Conservation (phyloP, 1,140 invertebrate genomes). For the Agraylea sexmaculata region DNA sequence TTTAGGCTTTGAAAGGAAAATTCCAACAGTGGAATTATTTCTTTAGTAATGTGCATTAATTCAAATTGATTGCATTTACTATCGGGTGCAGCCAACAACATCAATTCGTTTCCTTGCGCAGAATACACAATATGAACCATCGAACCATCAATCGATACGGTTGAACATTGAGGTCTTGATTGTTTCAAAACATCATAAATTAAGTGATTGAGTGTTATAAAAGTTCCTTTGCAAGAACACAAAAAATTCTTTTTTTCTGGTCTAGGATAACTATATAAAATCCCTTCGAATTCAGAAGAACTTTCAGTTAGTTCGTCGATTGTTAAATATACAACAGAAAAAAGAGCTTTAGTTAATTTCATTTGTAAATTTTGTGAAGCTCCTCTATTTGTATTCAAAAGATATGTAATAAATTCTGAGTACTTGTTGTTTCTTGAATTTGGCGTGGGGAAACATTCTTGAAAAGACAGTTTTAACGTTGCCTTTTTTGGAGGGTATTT, state of each 20-base stretch:
- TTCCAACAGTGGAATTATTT: slow-evolving; percentile 38
- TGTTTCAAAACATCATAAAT: slow-evolving; percentile 46
- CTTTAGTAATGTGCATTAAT: slow-evolving; percentile 32
- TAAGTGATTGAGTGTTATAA: slow-evolving; percentile 56
- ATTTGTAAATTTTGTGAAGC: slow-evolving; percentile 38
- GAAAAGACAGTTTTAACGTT: slow-evolving; percentile 32
- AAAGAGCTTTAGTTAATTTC: slow-evolving; percentile 42
- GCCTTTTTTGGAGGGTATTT: slow-evolving; percentile 14
- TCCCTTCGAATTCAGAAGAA: slow-evolving; percentile 49
- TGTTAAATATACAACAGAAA: slow-evolving; percentile 50
- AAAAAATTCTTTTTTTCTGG: slow-evolving; percentile 46
- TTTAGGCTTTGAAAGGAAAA: slow-evolving; percentile 41
- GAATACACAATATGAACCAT: slow-evolving; percentile 47
- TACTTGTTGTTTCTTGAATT: slow-evolving; percentile 33
- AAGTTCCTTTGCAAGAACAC: slow-evolving; percentile 49
- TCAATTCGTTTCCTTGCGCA: slow-evolving; percentile 40
- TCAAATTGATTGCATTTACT: slow-evolving; percentile 38
- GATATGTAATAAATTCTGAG: slow-evolving; percentile 38
- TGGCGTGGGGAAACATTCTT: slow-evolving; percentile 36
- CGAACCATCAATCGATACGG: slow-evolving; percentile 39
- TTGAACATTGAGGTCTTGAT: slow-evolving; percentile 43
- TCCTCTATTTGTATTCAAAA: slow-evolving; percentile 38
- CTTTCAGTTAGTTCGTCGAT: slow-evolving; percentile 47
- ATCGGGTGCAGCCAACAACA: slow-evolving; percentile 38
- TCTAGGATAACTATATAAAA: slow-evolving; percentile 54